Percentiles rank a stretch among this genome's conserved stretches.
Evolutionary conservation across 37 sponge, comb jelly and placozoan species (phyloP).

Genomic region (Cladorhizidae sp.): DNA sequence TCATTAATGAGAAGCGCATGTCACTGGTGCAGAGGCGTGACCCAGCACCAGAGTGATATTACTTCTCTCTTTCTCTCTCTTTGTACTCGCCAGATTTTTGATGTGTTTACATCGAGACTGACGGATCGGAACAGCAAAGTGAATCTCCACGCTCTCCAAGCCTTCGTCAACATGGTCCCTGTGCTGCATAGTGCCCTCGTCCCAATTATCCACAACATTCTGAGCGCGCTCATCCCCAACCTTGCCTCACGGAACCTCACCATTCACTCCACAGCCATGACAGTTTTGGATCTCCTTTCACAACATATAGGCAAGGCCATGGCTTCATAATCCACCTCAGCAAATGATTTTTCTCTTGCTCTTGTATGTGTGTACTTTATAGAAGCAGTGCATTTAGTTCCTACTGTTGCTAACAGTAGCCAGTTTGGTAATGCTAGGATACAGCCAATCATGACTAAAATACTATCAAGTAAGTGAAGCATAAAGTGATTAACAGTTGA

Average conservation of each 20-base stretch:
- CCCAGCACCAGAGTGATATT: not conserved
- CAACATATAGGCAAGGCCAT: constrained; percentile 56
- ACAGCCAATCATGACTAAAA: constrained; percentile 71
- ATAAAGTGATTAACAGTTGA: not conserved
- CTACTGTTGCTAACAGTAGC: constrained; percentile 57
- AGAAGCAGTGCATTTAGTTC: constrained; percentile 76
- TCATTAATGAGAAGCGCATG: too few relatives aligned
- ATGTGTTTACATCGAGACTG: constrained; percentile 73
- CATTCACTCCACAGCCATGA: constrained; percentile 60
- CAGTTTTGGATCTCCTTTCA: constrained; percentile 62
- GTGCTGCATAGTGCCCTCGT: constrained; percentile 57
- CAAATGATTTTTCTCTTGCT: not conserved
- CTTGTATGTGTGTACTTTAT: not conserved
- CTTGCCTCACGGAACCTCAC: constrained; percentile 72
- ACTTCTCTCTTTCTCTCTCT: constrained; percentile 14
- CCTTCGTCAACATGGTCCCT: constrained; percentile 72
- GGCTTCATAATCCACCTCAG: not conserved
- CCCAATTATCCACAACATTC: constrained; percentile 43
- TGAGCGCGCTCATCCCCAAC: constrained; percentile 69
- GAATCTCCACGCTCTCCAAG: constrained; percentile 77
- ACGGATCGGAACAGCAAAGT: constrained; percentile 90
- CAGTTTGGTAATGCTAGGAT: constrained; percentile 74
- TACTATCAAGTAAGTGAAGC: constrained; percentile 69
- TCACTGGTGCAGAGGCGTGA: not conserved
- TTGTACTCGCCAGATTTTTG: constrained; percentile 65